A percentile compares a stretch with the other conserved stretches of the same genome.
Conservation (phyloP, 2,888 invertebrate genomes). For the Sarcophaga rosellei region DNA sequence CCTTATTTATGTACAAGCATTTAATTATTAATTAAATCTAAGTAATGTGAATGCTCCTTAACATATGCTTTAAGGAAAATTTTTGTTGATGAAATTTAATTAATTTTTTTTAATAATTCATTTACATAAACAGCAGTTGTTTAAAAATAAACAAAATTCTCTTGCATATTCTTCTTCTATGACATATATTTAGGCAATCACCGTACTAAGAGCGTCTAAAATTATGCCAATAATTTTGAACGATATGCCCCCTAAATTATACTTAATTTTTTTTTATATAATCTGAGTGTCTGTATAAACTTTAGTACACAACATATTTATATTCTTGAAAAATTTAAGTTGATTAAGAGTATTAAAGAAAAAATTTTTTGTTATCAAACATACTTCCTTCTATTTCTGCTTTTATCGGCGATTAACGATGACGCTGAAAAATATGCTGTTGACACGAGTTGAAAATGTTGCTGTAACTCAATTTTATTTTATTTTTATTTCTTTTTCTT, state of each 20-base stretch:
- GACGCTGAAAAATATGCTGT: conserved; percentile 25
- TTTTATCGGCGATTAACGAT: background rate
- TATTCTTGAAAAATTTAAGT: background rate
- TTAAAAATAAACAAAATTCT: too few relatives aligned
- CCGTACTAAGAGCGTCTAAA: too few relatives aligned
- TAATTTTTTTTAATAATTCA: too few relatives aligned
- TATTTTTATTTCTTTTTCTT: conserved; percentile 22
- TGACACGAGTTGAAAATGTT: conserved; percentile 31
- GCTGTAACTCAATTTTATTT: conserved; percentile 2
- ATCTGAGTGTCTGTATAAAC: background rate
- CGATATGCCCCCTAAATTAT: background rate
- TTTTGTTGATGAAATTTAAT: too few relatives aligned
- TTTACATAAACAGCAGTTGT: too few relatives aligned
- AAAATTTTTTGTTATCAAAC: background rate
- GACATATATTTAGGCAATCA: too few relatives aligned
- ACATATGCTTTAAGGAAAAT: too few relatives aligned
- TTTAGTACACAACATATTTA: background rate
- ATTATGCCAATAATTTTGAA: too few relatives aligned
- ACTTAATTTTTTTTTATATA: background rate
- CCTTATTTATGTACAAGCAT: too few relatives aligned
- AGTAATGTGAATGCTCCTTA: too few relatives aligned
- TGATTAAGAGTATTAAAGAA: background rate
- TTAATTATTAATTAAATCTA: too few relatives aligned
- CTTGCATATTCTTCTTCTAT: too few relatives aligned
- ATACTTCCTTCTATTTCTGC: conserved; percentile 30